Percentiles rank a stretch among this genome's conserved stretches.
Evolutionary conservation across 2,113 vertebrate species (phyloP).

Genomic region (Corythornis vintsioides): DNA sequence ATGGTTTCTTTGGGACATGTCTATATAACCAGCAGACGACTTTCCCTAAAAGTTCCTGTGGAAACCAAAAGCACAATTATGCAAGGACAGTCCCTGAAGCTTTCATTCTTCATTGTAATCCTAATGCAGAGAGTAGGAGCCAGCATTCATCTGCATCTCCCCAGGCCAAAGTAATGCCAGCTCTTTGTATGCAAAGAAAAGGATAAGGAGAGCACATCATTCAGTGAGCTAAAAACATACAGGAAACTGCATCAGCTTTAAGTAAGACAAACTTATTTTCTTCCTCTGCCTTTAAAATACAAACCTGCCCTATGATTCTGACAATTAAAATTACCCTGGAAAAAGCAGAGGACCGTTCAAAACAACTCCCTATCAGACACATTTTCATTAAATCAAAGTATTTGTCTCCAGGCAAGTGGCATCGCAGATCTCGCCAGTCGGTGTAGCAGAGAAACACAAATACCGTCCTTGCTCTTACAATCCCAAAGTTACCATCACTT

Average conservation of each 20-base stretch:
- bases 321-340: background rate
- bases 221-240: background rate
- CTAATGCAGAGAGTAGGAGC: background rate
- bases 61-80: background rate
- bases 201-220: background rate
- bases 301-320: background rate
- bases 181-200: background rate
- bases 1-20: background rate
- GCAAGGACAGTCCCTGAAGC: background rate
- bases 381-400: background rate
- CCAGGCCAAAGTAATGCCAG: background rate
- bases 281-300: background rate
- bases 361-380: background rate
- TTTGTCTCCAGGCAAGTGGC: background rate
- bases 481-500: background rate
- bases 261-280: background rate
- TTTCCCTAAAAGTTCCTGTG: background rate
- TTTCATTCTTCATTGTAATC: background rate
- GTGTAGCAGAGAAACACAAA: background rate
- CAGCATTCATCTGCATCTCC: background rate
- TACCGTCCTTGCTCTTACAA: background rate
- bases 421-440: rapidly evolving
- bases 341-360: background rate
- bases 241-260: background rate
- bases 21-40: background rate